These are phyloP conservation scores for Cinara cedri DNA, from an alignment of 2,888 invertebrate genomes.

Conservation along the genomic window DNA sequence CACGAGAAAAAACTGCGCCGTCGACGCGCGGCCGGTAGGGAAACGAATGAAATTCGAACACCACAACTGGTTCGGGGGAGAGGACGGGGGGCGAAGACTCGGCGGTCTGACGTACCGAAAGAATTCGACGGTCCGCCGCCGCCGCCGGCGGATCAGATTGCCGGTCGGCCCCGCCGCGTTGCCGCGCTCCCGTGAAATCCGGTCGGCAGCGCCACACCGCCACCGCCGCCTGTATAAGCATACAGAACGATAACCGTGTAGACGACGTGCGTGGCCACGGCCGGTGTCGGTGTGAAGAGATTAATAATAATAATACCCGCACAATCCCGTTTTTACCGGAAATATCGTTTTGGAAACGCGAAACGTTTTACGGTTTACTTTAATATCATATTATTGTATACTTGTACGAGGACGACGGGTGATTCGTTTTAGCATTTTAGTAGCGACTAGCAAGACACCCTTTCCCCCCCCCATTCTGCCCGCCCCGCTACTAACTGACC, in stretches of 20 bases:
- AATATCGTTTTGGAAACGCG: neutral
- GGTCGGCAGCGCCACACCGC: constrained; percentile 54
- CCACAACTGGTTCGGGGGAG: constrained; percentile 16
- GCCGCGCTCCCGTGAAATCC: constrained; percentile 57
- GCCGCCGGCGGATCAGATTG: constrained; percentile 51
- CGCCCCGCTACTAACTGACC: too few species aligned
- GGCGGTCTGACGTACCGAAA: constrained; percentile 52
- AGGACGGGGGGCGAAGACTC: constrained; percentile 19
- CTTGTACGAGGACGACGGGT: too few species aligned
- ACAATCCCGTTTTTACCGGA: constrained; percentile 23
- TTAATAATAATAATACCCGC: constrained; percentile 30
- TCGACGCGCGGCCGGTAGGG: neutral
- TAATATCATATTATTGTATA: too few species aligned
- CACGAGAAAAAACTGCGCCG: neutral
- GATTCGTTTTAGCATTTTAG: too few species aligned
- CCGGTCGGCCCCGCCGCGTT: constrained; percentile 57
- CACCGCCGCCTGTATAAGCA: neutral
- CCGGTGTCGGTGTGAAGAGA: constrained; percentile 24
- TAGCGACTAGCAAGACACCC: too few species aligned
- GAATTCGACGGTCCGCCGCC: constrained; percentile 51
- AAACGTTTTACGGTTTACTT: too few species aligned
- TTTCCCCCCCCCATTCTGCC: too few species aligned
- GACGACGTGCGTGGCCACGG: constrained; percentile 19
- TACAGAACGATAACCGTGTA: constrained; percentile 47
- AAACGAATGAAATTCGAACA: neutral